Base-by-base conservation (phyloP, 2,113 vertebrate genomes). In the Ammodytes dubius region DNA sequence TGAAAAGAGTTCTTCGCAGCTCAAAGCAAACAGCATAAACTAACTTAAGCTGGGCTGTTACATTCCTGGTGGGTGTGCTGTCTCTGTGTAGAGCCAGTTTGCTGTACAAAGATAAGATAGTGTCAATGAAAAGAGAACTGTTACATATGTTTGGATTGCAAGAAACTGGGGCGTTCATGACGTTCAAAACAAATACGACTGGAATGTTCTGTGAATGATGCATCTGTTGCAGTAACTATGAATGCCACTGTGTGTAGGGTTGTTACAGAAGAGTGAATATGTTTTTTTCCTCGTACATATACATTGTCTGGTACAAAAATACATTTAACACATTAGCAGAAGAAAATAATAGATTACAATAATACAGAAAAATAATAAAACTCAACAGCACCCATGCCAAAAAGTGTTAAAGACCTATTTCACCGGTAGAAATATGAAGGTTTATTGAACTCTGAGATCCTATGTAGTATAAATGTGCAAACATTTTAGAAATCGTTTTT, bases 11-110 rank as follows among this genome's bases (percentile, higher is more conserved):
- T 60, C 52, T 66, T 67, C 17, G 2, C 47, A 65, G 4, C 3
- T 78, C 58, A 42, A 9, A 40, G 59, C 8, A 5, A 87, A 10
- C 12, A 0, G 9, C 4, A 56, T 12, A 8, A 39, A 27, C 61
- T 70, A 70, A 66, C 47, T 79, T 27, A 11, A 79, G 65, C 45
- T 3, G 39, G 4, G 46, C 37, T 74, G 58, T 77, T 82, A 81
- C 14, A 76, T 68, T 77, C 72, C 58, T 45, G 3, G 1, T 56
- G 37, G 9, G 60, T 0, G 57, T 73, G 49, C 37, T 17, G 27
- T 69, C 71, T 77, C 40, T 74, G 40, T 73, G n/a, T n/a, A 49
- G 14, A 64, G 8, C 5, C 17, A n/a, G 3, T 68, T 43, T 46
- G 11, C 27, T 14, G 35, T 14, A 56, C 35, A 79, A 19, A 46